Base-by-base conservation (phyloP, 2,797 vertebrate species). In the Carcharodon carcharias region DNA sequence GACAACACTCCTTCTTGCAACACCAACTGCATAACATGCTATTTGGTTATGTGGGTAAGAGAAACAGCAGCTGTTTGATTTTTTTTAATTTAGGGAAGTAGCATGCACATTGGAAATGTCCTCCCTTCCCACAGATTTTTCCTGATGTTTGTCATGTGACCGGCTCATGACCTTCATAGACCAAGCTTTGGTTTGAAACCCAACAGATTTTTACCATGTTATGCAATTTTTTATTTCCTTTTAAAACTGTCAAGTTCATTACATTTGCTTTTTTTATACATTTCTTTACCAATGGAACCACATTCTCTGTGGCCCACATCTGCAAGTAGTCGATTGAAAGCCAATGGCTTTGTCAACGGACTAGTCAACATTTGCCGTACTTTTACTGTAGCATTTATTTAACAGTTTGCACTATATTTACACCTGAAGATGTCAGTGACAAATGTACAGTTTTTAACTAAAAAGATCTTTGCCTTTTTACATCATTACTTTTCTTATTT, bases 71-170 rank as follows among this genome's bases (percentile, higher is more conserved):
- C 98, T 98, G 94, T 73, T 95, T 77, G 94, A 73, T 77, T 98
- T 98, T 99, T 98, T 97, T 97, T 98, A 98, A 93, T 97, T 98
- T 98, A 98, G 98, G 98, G 98, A 99, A 99, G 98, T 98, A 98
- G 97, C 97, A 97, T 96, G 97, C 97, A 97, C 97, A 97, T 97
- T 97, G 97, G 97, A 97, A 97, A 97, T 98, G 98, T 98, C 98
- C 98, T 89, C 98, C 98, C 98, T 97, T 96, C 97, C 97, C 97
- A 97, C 97, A 97, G 97, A 98, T 98, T 98, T 98, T 98, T 98
- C 98, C 98, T 98, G 98, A 98, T 98, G 61, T 95, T 69, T 61
- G 54, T 96, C 96, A 97, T 96, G 97, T 97, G 97, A 98, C 97
- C 97, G 97, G 97, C 97, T 97, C 97, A 97, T 96, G 97, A 98